Base-by-base conservation (phyloP, 2,797 vertebrate genomes). In the Gadopsis marmoratus region DNA sequence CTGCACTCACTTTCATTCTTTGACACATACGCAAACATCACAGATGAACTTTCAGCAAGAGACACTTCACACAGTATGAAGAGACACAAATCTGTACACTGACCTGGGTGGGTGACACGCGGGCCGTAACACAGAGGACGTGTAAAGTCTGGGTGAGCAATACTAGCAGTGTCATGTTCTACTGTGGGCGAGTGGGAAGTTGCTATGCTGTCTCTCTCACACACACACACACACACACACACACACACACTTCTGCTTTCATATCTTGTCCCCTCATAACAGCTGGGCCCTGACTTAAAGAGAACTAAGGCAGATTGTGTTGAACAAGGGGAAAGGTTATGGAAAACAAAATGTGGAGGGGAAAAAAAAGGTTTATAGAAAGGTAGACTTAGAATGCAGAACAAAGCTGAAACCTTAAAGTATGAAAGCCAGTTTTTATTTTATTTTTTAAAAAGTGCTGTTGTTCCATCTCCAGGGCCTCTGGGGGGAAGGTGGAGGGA, bases 111-210 rank as follows among this genome's bases (percentile, higher is more conserved):
- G 56, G 78, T 72, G 82, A 88, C 68, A 37, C 21, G 0, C 6
- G 29, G 4, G 23, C 69, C 8, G 76, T 62, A 80, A 91, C 50
- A 53, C 35, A 16, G 48, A 16, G 48, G 72, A 85, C 8, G 54
- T 62, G 74, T 79, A 39, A 79, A 68, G 82, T 89, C 68, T 67
- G 73, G 5, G 65, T 55, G 65, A 88, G 69, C 7, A 71, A 88
- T 85, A 91, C 82, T 85, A 60, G 47, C 37, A 56, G 87, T 75
- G 77, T 93, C 74, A 70, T 74, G 76, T 90, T 92, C 51, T 75
- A 12, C 62, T 56, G 58, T 35, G 66, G 69, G 72, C 1, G 12
- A 43, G 70, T 61, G 37, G 53, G 72, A 80, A 54, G 56, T 29
- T 0, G 12, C 71, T 54, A 72, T 47, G 31, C 56, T 72, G 37